A percentile compares a stretch with the other conserved stretches of the same genome.
phyloP scores from a whole-genome alignment of 2,888 invertebrate genomes.

The Euplexia lucipara region DNA sequence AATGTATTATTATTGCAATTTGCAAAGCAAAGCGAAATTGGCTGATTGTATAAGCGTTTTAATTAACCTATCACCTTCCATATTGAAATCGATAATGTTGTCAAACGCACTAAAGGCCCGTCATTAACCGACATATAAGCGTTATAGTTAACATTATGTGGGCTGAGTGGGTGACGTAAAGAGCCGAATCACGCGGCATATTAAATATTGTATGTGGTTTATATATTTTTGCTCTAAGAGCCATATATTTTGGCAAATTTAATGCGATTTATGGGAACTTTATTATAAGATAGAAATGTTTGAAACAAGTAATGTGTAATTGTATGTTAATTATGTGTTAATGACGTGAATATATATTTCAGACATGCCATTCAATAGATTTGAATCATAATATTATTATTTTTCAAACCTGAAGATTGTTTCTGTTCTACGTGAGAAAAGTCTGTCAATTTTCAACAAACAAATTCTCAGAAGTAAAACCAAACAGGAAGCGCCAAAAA shows the following conservation, averaged over 20 bases:
- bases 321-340: not conserved
- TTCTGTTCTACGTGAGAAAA: too few relatives aligned
- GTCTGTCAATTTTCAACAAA: too few relatives aligned
- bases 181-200: constrained; percentile 6
- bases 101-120: constrained; percentile 44
- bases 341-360: not conserved
- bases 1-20: constrained; percentile 33
- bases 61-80: constrained; percentile 52
- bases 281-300: not conserved
- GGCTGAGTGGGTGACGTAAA: constrained; percentile 42
- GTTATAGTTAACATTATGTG: constrained; percentile 43
- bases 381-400: not conserved
- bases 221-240: not conserved
- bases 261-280: not conserved
- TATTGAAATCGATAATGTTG: constrained; percentile 53
- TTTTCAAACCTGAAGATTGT: not conserved
- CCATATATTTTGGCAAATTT: not conserved
- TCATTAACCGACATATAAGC: constrained; percentile 38
- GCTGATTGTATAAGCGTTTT: constrained; percentile 41
- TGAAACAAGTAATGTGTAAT: not conserved
- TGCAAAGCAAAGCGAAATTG: constrained; percentile 27
- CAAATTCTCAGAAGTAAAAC: constrained; percentile 19
- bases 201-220: constrained; percentile 18
- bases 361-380: not conserved
- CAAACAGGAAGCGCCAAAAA: constrained; percentile 50